These are phyloP conservation scores for Gobius niger DNA, from an alignment of 2,113 vertebrate species.

Conservation along the genomic window DNA sequence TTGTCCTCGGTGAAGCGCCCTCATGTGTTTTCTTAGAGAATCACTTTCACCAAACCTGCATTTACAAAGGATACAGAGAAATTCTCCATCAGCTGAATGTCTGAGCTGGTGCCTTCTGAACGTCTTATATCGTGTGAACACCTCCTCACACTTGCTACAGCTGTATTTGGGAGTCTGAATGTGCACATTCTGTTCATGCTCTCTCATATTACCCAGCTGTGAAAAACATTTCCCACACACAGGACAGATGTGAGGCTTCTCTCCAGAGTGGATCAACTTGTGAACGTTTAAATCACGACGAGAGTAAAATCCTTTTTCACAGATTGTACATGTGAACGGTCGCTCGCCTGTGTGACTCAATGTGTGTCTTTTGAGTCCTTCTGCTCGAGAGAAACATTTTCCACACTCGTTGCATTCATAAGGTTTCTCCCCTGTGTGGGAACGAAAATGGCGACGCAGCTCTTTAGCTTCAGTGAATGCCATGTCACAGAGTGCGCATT, in stretches of 20 bases:
- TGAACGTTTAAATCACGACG: conserved; percentile 64
- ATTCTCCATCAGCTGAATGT: conserved; percentile 63
- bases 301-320: conserved; percentile 60
- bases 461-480: conserved; percentile 62
- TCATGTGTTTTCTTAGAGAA: conserved; percentile 61
- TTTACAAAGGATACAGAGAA: conserved; percentile 32
- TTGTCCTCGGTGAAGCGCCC: conserved; percentile 42
- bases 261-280: conserved; percentile 42
- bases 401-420: conserved; percentile 59
- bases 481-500: conserved; percentile 52
- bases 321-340: conserved; percentile 55
- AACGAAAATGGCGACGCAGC: conserved; percentile 46
- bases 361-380: conserved; percentile 66
- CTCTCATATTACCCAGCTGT: conserved; percentile 71
- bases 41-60: conserved; percentile 47
- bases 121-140: conserved; percentile 53
- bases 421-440: conserved; percentile 69
- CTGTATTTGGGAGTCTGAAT: conserved; percentile 49
- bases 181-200: conserved; percentile 67
- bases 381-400: conserved; percentile 62
- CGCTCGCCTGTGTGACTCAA: conserved; percentile 65
- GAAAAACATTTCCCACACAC: conserved; percentile 72
- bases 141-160: conserved; percentile 58
- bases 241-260: conserved; percentile 66
- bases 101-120: conserved; percentile 60